Evolutionary conservation across 2,113 vertebrate species (phyloP).

Genomic region (Empidonax alnorum): DNA sequence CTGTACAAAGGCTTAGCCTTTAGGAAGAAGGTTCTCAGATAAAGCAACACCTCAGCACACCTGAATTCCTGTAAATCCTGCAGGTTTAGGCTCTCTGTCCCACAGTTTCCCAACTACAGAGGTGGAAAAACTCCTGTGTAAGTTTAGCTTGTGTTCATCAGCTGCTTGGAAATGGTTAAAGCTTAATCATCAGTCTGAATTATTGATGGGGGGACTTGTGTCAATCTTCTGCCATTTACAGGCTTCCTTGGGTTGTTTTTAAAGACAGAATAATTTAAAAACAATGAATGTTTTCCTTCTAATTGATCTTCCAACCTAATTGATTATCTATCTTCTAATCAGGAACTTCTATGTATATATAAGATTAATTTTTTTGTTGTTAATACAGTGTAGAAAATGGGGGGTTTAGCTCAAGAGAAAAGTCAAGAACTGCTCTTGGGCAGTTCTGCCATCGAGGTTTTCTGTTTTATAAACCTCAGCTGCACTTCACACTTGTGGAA

Average conservation of each 20-base stretch:
- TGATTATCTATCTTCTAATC: background rate
- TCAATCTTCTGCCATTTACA: background rate
- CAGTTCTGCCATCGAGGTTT: slow-evolving; percentile 50
- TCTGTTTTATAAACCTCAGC: slow-evolving; percentile 71
- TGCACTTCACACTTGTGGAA: slow-evolving; percentile 75
- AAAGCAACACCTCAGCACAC: slow-evolving; percentile 37
- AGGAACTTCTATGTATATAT: background rate
- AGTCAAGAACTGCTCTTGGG: slow-evolving; percentile 9
- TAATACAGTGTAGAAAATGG: background rate
- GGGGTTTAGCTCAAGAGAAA: slow-evolving; percentile 20
- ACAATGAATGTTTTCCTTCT: background rate
- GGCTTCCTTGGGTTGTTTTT: background rate
- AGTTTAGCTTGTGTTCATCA: background rate
- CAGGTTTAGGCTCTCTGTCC: background rate
- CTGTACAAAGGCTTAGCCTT: background rate
- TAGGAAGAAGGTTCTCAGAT: slow-evolving; percentile 23
- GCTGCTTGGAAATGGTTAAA: background rate
- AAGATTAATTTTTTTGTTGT: background rate
- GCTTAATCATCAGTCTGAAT: background rate
- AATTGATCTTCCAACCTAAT: background rate
- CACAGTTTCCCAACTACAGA: background rate
- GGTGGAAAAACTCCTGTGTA: background rate
- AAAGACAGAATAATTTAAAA: background rate
- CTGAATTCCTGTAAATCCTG: slow-evolving; percentile 21
- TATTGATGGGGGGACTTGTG: background rate